These are phyloP conservation scores for Diarsia rubi DNA, from an alignment of 2,888 invertebrate species.

Conservation along the genomic window DNA sequence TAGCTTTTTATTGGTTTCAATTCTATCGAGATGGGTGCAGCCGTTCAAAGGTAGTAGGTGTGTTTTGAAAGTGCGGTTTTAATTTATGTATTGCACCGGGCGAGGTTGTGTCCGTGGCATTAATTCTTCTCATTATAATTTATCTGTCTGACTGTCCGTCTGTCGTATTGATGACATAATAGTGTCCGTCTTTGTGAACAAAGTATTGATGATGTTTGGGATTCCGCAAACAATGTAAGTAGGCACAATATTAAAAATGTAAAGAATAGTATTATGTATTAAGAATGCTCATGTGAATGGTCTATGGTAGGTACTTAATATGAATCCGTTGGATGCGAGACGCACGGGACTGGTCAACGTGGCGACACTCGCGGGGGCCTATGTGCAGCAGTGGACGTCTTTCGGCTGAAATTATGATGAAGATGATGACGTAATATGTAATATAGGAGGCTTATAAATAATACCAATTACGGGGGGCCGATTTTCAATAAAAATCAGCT, in stretches of 20 bases:
- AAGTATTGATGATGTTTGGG: constrained; percentile 1
- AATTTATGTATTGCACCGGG: constrained; percentile 31
- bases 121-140: constrained; percentile 24
- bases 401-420: too few species aligned
- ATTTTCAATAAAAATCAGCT: neutral
- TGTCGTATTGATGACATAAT: constrained; percentile 34
- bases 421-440: too few species aligned
- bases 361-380: too few species aligned
- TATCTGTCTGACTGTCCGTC: constrained; percentile 39
- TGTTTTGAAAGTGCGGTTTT: constrained; percentile 20
- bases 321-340: too few species aligned
- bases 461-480: neutral
- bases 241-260: neutral
- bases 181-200: constrained; percentile 23
- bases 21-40: neutral
- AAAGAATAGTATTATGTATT: neutral
- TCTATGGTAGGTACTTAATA: too few species aligned
- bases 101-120: constrained; percentile 19
- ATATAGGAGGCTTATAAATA: neutral
- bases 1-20: neutral
- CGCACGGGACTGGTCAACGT: too few species aligned
- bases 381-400: too few species aligned
- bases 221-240: constrained; percentile 12
- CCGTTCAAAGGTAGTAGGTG: constrained; percentile 6
- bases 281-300: neutral